Conservation (phyloP, 2,113 vertebrate genomes). For the Rana temporaria region DNA sequence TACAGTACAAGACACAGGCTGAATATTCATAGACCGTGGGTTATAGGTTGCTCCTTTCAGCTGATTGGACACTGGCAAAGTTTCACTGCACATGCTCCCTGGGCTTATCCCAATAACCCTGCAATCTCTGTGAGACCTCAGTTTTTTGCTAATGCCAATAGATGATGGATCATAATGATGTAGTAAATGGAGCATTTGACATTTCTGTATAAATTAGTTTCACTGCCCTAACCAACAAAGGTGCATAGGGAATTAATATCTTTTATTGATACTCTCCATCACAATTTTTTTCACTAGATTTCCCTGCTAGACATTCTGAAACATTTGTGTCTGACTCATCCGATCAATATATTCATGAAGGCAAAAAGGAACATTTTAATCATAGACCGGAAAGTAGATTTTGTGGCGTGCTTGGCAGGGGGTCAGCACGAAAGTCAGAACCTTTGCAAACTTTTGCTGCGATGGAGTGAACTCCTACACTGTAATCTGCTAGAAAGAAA, state of each 20-base stretch:
- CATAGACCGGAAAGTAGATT: background rate
- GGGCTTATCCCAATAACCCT: too few species aligned
- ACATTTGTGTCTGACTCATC: background rate
- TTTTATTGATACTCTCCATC: background rate
- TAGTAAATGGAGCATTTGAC: background rate
- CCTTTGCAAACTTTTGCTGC: background rate
- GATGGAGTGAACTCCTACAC: background rate
- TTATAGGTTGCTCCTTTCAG: too few species aligned
- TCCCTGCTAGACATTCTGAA: background rate
- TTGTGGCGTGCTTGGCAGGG: background rate
- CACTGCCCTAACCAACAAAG: background rate
- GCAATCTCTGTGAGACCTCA: too few species aligned
- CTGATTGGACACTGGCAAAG: too few species aligned
- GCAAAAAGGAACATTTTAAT: background rate
- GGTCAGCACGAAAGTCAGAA: background rate
- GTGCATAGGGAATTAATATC: background rate
- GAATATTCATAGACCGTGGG: too few species aligned
- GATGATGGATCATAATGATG: too few species aligned
- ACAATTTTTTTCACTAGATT: background rate
- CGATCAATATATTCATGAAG: background rate
- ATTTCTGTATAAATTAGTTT: background rate
- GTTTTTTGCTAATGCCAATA: too few species aligned
- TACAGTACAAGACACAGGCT: too few species aligned
- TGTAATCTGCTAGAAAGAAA: constrained; percentile 14
- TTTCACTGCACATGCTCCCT: too few species aligned